Evolutionary conservation across 1,140 invertebrate genomes (phyloP).

Genomic region (Tyrophagus putrescentiae): DNA sequence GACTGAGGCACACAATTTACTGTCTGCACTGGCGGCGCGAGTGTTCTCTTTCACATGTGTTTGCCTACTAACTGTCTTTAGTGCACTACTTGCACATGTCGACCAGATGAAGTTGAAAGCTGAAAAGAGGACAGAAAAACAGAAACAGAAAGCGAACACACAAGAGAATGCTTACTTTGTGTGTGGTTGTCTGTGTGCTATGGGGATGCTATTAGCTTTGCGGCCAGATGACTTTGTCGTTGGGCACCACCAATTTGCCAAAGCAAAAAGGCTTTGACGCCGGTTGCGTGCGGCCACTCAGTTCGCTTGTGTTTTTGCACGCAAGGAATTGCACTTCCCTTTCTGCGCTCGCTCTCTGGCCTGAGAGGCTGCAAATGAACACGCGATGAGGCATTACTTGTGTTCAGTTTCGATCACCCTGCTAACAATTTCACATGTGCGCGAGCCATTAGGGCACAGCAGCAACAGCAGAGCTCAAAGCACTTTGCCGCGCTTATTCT

Average conservation of each 20-base stretch:
- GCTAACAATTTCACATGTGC: background rate
- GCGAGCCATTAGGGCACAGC: background rate
- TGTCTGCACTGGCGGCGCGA: background rate
- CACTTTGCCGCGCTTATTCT: background rate
- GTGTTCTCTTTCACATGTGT: background rate
- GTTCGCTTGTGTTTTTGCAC: conserved; percentile 7
- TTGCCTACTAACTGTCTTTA: no score
- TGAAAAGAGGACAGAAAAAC: conserved; percentile 9
- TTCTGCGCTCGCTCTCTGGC: no score
- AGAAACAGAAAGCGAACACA: no score
- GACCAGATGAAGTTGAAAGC: background rate
- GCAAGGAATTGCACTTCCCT: no score
- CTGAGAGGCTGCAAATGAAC: background rate
- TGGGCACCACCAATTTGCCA: no score
- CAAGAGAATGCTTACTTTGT: no score
- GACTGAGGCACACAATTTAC: background rate
- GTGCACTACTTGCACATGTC: background rate
- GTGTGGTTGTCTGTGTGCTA: no score
- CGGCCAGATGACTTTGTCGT: background rate
- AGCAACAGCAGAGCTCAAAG: conserved; percentile 6
- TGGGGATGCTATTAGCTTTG: no score
- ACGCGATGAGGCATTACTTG: conserved; percentile 6
- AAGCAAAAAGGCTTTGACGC: no score
- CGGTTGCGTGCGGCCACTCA: conserved; percentile 3
- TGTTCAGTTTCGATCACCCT: conserved; percentile 2